phyloP scores from a whole-genome alignment of 1,140 invertebrate genomes.

The Drosophila dunni region DNA sequence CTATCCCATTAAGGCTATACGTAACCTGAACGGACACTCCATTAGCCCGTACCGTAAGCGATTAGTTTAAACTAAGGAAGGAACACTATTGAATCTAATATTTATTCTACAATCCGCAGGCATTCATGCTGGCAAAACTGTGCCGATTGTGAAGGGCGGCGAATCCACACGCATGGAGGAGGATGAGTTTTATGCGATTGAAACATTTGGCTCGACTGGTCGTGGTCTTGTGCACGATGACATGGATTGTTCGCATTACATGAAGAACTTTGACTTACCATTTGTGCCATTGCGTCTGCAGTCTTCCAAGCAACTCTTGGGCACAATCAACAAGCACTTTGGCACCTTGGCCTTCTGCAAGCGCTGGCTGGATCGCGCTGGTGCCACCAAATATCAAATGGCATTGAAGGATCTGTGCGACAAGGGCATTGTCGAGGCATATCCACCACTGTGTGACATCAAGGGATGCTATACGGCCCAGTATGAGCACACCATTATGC shows the following conservation, averaged over 20 bases:
- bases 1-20: conserved; percentile 98
- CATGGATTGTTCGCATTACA: conserved; percentile 99
- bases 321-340: conserved; percentile 99
- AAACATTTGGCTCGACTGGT: conserved; percentile 99
- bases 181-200: conserved; percentile 99
- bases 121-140: conserved; percentile 99
- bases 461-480: conserved; percentile 99
- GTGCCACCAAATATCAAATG: conserved; percentile 99
- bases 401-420: conserved; percentile 99
- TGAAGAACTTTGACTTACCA: conserved; percentile 99
- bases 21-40: conserved; percentile 99
- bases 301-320: conserved; percentile 96
- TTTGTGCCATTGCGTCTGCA: conserved; percentile 95
- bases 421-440: conserved; percentile 97
- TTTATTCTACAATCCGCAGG: conserved; percentile 85
- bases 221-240: conserved; percentile 98
- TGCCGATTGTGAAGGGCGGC: conserved; percentile 99
- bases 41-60: conserved; percentile 96
- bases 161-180: conserved; percentile 99
- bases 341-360: conserved; percentile 99
- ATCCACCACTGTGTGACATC: conserved; percentile 98
- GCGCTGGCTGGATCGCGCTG: conserved; percentile 98
- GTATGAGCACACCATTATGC: conserved; percentile 99
- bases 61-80: neutral
- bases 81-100: neutral